Evolutionary conservation across 2,113 vertebrate species (phyloP), one percentile per base, ranked within the genome.

Genomic region (Gallinago paraguaiae): DNA sequence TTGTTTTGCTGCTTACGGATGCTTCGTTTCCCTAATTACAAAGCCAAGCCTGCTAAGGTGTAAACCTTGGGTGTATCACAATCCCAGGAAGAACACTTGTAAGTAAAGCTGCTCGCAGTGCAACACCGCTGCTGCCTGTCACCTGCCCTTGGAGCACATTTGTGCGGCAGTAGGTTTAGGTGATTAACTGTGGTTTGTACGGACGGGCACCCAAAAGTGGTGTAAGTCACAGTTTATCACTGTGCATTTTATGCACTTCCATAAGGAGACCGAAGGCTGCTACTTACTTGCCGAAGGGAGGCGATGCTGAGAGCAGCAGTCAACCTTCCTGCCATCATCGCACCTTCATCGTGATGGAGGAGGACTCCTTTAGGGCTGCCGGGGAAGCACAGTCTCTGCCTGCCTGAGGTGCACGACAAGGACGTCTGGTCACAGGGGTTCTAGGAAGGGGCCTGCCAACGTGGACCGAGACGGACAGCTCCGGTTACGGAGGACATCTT

Each of bases 11-110:
- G 56, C 79, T 90, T 83, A 75, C 27, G 68, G 85, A 86, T 90
- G 92, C 90, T 92, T 90, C 53, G 20, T 86, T 94, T 91, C 93
- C 94, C 48, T 92, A 94, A 96, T 84, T 87, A 79, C 87, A 93
- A 95, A 91, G 82, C 57, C 61, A 67, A 68, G 85, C 74, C 76
- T 94, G 82, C 85, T 90, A 71, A 65, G 45, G 39, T 57, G 61
- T 76, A 87, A 95, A 76, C 17, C 41, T 87, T 24, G 81, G 53
- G 46, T 72, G 74, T 67, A 79, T 33, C 69, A 60, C 1, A 12
- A 65, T 75, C 77, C 80, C 63, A 35, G 59, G 76, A 92, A 71
- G 74, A 92, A 39, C 31, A 54, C 33, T 15, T 68, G 51, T 92
- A 35, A 79, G 63, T 41, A 65, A 63, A 33, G 86, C 86, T 94